Base-by-base conservation (phyloP, 2,113 vertebrate genomes). In the Mola mola region DNA sequence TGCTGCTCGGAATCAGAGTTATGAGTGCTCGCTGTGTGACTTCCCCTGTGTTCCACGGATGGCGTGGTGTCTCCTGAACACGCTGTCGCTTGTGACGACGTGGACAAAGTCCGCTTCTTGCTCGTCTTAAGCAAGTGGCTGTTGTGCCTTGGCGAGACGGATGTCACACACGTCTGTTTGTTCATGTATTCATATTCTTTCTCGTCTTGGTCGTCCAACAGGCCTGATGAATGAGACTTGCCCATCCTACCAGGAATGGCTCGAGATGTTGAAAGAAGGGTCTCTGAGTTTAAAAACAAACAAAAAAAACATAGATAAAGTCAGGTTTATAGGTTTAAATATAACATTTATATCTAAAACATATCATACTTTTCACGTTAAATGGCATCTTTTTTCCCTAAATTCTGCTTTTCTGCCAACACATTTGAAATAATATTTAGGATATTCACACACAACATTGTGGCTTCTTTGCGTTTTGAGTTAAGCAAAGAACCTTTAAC, bases 151-250 rank as follows among this genome's bases (percentile, higher is more conserved):
- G 42, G 26, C 1, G 65, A 57, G 15, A 64, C 49, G 3, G 82
- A 37, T 7, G 71, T 63, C 43, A 73, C 43, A 31, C 46, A 62
- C 4, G 43, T 55, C 77, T 88, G 86, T 77, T 89, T 91, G 85
- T 94, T 95, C 92, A 95, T 95, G 59, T 96, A 95, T 75, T 96
- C 94, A 12, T 96, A 96, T 48, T 95, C 94, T 16, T 95, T 93
- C 16, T 81, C 50, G 12, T 84, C 79, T n/a, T 76, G 66, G n/a
- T 85, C 67, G 0, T 81, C 79, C 60, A 88, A 38, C 26, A 80
- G 68, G 25, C 75, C 66, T 0, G 64, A 61, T 0, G 83, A 85
- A 17, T 57, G 80, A 60, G 81, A 82, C 29, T 64, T 84, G 25
- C 73, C 67, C 19, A 81, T 71, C 55, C 86, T 90, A 60, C 79